Evolutionary conservation across 2,113 vertebrate species (phyloP).

Genomic region (Aegithalos caudatus): DNA sequence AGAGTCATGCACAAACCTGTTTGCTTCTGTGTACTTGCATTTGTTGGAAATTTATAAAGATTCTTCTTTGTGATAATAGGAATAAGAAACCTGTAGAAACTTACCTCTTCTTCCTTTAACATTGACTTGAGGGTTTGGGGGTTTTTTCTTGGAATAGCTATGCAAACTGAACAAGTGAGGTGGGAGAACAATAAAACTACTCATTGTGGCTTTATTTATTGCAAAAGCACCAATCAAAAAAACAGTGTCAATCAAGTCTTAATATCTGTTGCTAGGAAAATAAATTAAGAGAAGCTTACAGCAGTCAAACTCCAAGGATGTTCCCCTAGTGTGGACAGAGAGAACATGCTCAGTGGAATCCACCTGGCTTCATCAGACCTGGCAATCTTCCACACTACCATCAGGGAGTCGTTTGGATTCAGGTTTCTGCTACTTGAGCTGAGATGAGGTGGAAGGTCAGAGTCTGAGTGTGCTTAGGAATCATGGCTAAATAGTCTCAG

Average conservation of each 20-base stretch:
- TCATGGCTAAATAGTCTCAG: neutral
- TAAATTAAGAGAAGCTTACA: constrained; percentile 32
- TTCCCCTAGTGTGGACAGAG: neutral
- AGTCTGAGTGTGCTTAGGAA: neutral
- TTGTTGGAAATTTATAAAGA: constrained; percentile 37
- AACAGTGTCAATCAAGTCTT: neutral
- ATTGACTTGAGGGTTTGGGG: neutral
- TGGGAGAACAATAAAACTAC: constrained; percentile 27
- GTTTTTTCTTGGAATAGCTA: neutral
- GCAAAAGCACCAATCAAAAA: neutral
- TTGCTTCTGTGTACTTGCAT: neutral
- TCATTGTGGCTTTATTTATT: constrained; percentile 43
- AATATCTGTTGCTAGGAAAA: constrained; percentile 39
- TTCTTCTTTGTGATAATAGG: constrained; percentile 9
- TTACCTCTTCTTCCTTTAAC: constrained; percentile 2
- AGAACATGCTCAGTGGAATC: neutral
- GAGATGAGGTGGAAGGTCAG: neutral
- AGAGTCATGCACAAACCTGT: constrained; percentile 18
- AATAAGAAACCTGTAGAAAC: constrained; percentile 26
- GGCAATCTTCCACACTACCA: constrained; percentile 18
- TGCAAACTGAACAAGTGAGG: neutral
- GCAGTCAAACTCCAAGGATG: neutral
- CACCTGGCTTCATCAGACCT: constrained; percentile 32
- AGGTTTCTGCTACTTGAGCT: neutral
- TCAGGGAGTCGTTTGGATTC: neutral